Percentiles rank a stretch among this genome's conserved stretches.
These are phyloP conservation scores for Cuculus canorus DNA, from an alignment of 2,797 vertebrate species.

Conservation along the genomic window DNA sequence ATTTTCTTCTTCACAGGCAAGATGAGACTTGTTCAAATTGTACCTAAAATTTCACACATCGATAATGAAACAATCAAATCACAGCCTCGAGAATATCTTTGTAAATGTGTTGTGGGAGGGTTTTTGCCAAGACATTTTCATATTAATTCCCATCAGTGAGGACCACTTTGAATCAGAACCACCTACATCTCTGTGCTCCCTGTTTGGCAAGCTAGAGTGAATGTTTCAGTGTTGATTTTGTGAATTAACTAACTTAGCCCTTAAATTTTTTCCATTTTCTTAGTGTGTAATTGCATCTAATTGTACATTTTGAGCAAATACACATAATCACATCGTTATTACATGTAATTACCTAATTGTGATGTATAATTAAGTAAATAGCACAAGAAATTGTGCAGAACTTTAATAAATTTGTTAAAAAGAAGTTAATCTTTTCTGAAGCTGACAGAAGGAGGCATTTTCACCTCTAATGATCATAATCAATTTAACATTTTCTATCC, in stretches of 20 bases:
- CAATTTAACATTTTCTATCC: constrained; percentile 20
- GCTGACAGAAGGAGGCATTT: constrained; percentile 27
- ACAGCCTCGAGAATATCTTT: not conserved
- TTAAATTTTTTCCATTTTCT: constrained; percentile 29
- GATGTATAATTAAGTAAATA: constrained; percentile 71
- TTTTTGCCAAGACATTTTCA: not conserved
- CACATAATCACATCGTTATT: constrained; percentile 69
- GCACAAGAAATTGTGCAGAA: constrained; percentile 57
- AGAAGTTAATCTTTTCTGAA: constrained; percentile 26
- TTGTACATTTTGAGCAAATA: constrained; percentile 67
- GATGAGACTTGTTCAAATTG: not conserved
- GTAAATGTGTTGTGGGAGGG: not conserved
- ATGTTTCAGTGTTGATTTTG: not conserved
- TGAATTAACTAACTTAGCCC: constrained; percentile 18
- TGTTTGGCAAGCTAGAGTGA: not conserved
- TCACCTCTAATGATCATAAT: constrained; percentile 18
- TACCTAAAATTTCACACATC: not conserved
- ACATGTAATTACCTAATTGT: constrained; percentile 69
- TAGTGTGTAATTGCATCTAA: constrained; percentile 64
- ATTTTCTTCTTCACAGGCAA: not conserved
- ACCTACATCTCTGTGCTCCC: not conserved
- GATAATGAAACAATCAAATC: constrained; percentile 1
- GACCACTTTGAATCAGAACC: not conserved
- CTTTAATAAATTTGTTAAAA: constrained; percentile 51
- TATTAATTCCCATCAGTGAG: not conserved